These are phyloP conservation scores for Taurulus bubalis DNA, from an alignment of 2,113 vertebrate species.

Conservation along the genomic window DNA sequence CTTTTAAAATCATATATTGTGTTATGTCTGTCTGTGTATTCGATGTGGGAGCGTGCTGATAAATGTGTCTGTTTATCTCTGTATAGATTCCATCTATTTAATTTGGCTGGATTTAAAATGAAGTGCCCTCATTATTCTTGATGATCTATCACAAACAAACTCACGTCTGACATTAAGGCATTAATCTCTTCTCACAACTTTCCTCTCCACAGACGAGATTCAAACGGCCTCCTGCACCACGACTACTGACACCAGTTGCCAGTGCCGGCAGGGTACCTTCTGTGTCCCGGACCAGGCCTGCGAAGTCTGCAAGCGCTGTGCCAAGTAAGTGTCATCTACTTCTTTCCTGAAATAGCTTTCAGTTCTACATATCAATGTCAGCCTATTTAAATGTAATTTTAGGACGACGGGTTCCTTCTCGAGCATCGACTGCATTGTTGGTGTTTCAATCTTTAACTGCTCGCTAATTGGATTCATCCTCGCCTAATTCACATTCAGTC, in stretches of 20 bases:
- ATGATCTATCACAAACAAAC: background rate
- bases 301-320: slow-evolving; percentile 85
- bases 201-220: slow-evolving; percentile 74
- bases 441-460: background rate
- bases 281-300: slow-evolving; percentile 85
- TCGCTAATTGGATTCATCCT: background rate
- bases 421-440: background rate
- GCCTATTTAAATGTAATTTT: background rate
- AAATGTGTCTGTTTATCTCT: background rate
- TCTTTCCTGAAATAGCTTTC: background rate
- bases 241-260: slow-evolving; percentile 78
- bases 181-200: background rate
- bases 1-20: no score
- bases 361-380: background rate
- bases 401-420: background rate
- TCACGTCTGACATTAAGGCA: background rate
- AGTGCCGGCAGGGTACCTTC: slow-evolving; percentile 78
- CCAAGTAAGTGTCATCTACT: slow-evolving; percentile 68
- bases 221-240: slow-evolving; percentile 69
- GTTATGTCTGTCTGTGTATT: background rate
- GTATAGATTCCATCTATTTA: background rate
- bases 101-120: background rate
- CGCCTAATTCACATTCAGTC: background rate
- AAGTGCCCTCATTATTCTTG: background rate
- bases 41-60: background rate